Conservation (phyloP, 2,113 vertebrate species). For the Syrmaticus mikado region DNA sequence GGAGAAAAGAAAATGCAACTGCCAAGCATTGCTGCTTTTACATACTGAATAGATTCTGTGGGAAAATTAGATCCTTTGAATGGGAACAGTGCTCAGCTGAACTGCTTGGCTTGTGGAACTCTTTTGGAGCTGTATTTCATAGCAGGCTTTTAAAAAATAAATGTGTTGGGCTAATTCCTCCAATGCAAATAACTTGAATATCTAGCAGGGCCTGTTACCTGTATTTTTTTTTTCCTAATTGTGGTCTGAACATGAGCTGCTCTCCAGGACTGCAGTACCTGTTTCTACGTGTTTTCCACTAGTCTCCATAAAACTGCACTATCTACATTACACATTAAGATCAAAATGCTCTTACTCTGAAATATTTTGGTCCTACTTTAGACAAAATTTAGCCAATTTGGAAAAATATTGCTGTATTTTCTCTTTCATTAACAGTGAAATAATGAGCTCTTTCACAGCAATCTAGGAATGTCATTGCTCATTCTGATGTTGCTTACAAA, state of each 20-base stretch:
- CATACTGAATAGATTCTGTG: accelerated
- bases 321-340: background rate
- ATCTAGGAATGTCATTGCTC: background rate
- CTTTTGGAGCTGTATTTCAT: background rate
- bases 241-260: background rate
- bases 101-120: background rate
- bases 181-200: background rate
- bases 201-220: background rate
- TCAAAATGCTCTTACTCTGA: background rate
- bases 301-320: background rate
- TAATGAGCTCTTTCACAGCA: background rate
- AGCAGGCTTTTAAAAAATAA: background rate
- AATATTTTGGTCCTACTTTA: background rate
- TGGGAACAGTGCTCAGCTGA: background rate
- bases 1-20: background rate
- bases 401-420: background rate
- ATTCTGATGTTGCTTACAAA: background rate
- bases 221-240: background rate
- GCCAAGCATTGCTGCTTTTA: background rate
- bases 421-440: background rate
- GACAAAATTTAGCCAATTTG: background rate
- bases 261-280: background rate
- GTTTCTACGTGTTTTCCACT: background rate
- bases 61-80: background rate
- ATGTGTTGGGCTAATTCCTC: background rate